These are phyloP conservation scores for Geotrypetes seraphini DNA, from an alignment of 2,797 vertebrate genomes.

Conservation along the genomic window DNA sequence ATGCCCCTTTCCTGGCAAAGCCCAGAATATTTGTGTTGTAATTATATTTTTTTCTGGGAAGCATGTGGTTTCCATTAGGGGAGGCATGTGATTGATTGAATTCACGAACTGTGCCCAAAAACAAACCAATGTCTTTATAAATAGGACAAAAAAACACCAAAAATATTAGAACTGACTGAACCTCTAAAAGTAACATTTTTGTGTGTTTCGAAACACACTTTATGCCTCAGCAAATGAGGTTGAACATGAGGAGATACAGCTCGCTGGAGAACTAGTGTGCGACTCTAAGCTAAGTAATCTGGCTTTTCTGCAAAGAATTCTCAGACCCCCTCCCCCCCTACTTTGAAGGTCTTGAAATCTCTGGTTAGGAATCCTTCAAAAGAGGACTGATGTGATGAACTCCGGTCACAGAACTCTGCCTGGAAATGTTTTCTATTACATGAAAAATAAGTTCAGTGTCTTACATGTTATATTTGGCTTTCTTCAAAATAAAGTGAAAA, in stretches of 20 bases:
- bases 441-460: slow-evolving; percentile 29
- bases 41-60: slow-evolving; percentile 66
- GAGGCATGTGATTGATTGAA: slow-evolving; percentile 64
- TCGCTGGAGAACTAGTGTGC: too few species aligned
- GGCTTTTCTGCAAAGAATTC: too few species aligned
- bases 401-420: slow-evolving; percentile 3
- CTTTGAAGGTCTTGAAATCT: too few species aligned
- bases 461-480: slow-evolving; percentile 30
- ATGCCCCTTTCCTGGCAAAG: slow-evolving; percentile 69
- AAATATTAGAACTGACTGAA: slow-evolving; percentile 48
- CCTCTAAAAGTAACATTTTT: slow-evolving; percentile 31
- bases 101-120: slow-evolving; percentile 71
- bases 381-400: not conserved
- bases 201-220: not conserved
- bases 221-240: too few species aligned
- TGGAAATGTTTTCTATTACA: slow-evolving; percentile 48
- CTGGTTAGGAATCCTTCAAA: too few species aligned
- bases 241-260: too few species aligned
- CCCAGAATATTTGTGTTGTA: slow-evolving; percentile 67
- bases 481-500: slow-evolving; percentile 1
- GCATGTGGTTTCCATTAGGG: slow-evolving; percentile 75
- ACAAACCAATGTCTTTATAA: slow-evolving; percentile 60
- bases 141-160: slow-evolving; percentile 24
- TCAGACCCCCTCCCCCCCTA: too few species aligned
- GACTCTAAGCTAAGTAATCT: too few species aligned